phyloP scores from a whole-genome alignment of 2,888 invertebrate species.

The Branchipolynoe longqiensis region DNA sequence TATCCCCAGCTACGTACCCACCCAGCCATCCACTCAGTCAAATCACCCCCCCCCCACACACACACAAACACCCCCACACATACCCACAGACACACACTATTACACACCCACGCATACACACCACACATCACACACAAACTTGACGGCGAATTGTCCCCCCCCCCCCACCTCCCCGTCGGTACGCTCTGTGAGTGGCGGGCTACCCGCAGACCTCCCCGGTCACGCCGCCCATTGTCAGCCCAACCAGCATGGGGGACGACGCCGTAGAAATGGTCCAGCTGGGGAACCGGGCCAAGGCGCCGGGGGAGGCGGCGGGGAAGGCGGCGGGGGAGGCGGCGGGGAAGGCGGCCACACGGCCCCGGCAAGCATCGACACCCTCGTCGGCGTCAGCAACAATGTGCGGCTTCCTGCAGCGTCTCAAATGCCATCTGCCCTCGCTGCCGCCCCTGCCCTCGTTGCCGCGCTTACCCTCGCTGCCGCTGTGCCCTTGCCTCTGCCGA shows the following conservation, averaged over 20 bases:
- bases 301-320: background rate
- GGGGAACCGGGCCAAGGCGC: slow-evolving; percentile 12
- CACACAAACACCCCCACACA: too few species aligned
- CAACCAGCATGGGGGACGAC: slow-evolving; percentile 44
- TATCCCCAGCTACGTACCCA: too few species aligned
- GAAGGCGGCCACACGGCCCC: background rate
- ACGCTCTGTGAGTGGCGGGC: background rate
- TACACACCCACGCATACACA: too few species aligned
- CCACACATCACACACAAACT: too few species aligned
- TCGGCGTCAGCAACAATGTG: background rate
- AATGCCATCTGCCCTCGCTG: background rate
- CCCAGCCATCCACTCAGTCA: too few species aligned
- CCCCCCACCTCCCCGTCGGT: too few species aligned
- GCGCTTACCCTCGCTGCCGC: too few species aligned
- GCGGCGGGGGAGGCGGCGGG: background rate
- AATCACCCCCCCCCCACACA: too few species aligned
- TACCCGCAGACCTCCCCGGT: too few species aligned
- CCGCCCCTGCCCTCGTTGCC: background rate
- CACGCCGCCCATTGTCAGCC: background rate
- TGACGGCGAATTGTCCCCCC: too few species aligned
- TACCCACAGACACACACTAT: too few species aligned
- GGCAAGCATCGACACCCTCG: background rate
- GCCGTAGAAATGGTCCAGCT: slow-evolving; percentile 19
- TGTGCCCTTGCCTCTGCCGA: too few species aligned
- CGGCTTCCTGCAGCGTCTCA: background rate